Percentiles rank a stretch among this genome's conserved stretches.
These are phyloP conservation scores for Tanypteryx hageni DNA, from an alignment of 2,888 invertebrate genomes.

Conservation along the genomic window DNA sequence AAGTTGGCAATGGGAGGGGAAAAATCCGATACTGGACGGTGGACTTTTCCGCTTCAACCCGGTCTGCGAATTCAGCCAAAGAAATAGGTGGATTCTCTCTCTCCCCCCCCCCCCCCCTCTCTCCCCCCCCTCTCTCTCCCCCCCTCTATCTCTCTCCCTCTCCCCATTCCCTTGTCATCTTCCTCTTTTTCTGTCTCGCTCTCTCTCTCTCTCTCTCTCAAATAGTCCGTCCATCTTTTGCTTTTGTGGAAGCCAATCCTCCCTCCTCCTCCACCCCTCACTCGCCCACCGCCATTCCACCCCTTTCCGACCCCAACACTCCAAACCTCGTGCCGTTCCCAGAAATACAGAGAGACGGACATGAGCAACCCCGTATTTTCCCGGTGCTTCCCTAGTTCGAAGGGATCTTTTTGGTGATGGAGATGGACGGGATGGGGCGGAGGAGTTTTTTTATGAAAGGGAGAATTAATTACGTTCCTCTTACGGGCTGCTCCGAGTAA, in stretches of 20 bases:
- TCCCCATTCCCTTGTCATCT: not conserved
- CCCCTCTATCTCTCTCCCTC: not conserved
- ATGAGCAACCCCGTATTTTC: not conserved
- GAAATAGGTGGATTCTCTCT: not conserved
- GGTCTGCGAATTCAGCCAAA: constrained; percentile 24
- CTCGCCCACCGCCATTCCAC: not conserved
- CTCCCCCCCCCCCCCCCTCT: not conserved
- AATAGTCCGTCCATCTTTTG: too few relatives aligned
- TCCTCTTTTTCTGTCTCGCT: not conserved
- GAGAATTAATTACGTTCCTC: constrained; percentile 45
- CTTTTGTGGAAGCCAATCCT: not conserved
- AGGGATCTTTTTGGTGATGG: not conserved
- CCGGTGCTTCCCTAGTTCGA: not conserved
- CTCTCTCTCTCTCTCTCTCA: not conserved
- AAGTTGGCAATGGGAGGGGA: not conserved
- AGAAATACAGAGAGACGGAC: too few relatives aligned
- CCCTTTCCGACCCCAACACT: not conserved
- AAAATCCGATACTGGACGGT: not conserved
- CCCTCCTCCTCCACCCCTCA: not conserved
- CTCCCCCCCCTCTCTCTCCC: not conserved
- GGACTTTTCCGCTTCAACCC: not conserved
- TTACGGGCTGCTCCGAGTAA: constrained; percentile 2
- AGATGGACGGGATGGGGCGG: not conserved
- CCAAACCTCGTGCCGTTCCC: too few relatives aligned
- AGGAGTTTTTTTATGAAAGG: constrained; percentile 25